Base-by-base conservation (phyloP, 2,797 vertebrate species). In the Glossophaga mutica region DNA sequence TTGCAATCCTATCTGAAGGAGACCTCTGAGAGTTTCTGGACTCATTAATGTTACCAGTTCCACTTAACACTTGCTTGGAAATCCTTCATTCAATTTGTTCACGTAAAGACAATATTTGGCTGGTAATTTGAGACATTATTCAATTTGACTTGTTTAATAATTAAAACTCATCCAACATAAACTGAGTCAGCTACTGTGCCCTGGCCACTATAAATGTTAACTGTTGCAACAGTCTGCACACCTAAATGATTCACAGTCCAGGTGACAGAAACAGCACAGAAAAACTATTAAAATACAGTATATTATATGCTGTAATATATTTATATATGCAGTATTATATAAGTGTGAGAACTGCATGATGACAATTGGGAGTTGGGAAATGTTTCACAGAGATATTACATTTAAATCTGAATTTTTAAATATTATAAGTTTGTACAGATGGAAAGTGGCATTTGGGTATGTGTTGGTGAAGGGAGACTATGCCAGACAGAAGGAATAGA, bases 391-490 rank as follows among this genome's bases (percentile, higher is more conserved):
- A 87, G 16, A 5, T 21, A 32, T 22, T 78, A 46, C 3, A 90
- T 70, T 82, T 86, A 84, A 86, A 91, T 93, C 5, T 73, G 39
- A 67, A 39, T 82, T 19, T 77, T 93, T 94, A 82, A 79, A 57
- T 88, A 70, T 44, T 77, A 32, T 62, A 44, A 81, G n/a, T 85
- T 85, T 95, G 9, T 92, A 26, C 5, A 71, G 42, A 46, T 67
- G 24, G 21, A 65, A 91, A 65, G 21, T 91, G 34, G 29, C 68
- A 70, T 18, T 90, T 83, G 12, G 4, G 9, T 42, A 48, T 84
- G 4, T 86, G 16, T 65, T 89, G 37, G 12, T 91, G 12, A 26
- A 85, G 32, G 68, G 32, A 95, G 67, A 79, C 4, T 42, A 42
- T 62, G 15, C 59, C 24, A 78, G 22, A 52, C 24, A 59, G 22